phyloP scores from a whole-genome alignment of 2,113 vertebrate species.

The Mesembrinibis cayennensis region DNA sequence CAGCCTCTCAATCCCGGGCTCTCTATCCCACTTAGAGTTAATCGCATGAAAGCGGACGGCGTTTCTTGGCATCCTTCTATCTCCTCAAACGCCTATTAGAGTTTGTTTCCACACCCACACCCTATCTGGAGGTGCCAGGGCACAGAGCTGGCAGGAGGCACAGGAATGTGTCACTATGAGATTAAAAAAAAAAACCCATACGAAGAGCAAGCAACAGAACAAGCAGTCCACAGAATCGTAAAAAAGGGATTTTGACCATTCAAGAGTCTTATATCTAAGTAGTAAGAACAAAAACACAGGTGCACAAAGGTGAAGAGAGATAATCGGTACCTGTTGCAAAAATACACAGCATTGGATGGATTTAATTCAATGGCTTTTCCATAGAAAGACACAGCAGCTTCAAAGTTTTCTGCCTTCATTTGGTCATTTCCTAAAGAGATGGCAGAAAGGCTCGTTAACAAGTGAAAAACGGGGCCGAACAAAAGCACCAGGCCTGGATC shows the following conservation, averaged over 20 bases:
- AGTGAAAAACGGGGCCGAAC: accelerated
- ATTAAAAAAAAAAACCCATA: not conserved
- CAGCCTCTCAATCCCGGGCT: not conserved
- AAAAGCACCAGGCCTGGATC: not conserved
- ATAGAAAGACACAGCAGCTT: constrained; percentile 89
- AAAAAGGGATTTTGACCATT: too few species aligned
- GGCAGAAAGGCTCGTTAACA: accelerated
- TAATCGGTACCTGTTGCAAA: constrained; percentile 88
- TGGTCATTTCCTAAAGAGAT: constrained; percentile 87
- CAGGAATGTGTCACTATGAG: not conserved
- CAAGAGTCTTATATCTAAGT: accelerated
- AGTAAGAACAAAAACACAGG: not conserved
- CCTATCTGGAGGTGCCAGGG: not conserved
- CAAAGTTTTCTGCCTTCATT: constrained; percentile 94
- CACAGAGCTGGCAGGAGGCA: not conserved
- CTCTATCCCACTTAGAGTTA: not conserved
- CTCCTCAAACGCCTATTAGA: not conserved
- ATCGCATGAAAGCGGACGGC: not conserved
- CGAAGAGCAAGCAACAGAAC: not conserved
- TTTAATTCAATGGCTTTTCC: constrained; percentile 92
- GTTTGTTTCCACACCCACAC: not conserved
- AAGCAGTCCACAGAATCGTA: accelerated
- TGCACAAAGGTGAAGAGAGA: not conserved
- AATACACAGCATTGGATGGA: constrained; percentile 93
- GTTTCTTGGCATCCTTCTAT: not conserved